Percentiles rank a stretch among this genome's conserved stretches.
Conservation (phyloP, 2,797 vertebrate genomes). For the Vipera ursinii region DNA sequence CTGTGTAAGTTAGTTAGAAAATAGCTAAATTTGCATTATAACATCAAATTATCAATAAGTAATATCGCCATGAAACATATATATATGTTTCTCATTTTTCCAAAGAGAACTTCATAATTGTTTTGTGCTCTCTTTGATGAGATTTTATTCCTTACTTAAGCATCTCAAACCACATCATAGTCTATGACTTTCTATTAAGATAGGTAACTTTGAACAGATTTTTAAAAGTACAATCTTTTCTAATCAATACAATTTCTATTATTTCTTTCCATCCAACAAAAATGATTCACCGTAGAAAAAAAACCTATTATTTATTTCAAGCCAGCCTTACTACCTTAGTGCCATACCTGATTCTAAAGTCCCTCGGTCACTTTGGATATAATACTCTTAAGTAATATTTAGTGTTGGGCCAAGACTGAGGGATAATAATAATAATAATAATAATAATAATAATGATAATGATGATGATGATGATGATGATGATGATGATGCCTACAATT, state of each 20-base stretch:
- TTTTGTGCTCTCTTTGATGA: neutral
- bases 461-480: neutral
- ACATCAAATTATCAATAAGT: neutral
- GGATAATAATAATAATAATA: neutral
- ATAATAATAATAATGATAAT: neutral
- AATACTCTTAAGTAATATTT: neutral
- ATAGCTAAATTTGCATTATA: neutral
- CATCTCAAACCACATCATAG: neutral
- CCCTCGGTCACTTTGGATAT: neutral
- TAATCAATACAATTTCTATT: neutral
- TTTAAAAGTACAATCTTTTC: neutral
- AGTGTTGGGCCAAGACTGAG: neutral
- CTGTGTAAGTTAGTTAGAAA: neutral
- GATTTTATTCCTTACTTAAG: neutral
- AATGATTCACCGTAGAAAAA: neutral
- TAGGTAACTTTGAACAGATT: neutral
- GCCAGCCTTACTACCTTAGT: accelerated
- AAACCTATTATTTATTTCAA: neutral
- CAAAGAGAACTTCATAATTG: neutral
- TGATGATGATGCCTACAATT: neutral
- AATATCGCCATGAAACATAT: neutral
- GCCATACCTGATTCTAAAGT: neutral
- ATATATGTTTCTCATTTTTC: neutral
- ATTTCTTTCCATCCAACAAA: neutral
- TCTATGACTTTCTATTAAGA: neutral